Evolutionary conservation across 2,113 vertebrate species (phyloP), one percentile per base, ranked within the genome.

Genomic region (Tamias sibiricus): DNA sequence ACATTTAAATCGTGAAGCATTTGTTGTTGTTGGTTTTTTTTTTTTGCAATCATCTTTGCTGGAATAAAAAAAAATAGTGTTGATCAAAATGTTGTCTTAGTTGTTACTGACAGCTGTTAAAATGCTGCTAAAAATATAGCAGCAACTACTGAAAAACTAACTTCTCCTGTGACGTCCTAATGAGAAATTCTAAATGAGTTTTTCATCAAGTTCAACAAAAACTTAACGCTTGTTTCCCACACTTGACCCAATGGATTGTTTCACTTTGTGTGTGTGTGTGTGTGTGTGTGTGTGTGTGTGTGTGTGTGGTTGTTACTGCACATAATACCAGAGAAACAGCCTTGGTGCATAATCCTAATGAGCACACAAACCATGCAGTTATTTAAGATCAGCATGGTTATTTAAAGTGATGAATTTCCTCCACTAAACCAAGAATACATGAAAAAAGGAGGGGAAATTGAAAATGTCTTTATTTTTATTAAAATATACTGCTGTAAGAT

Each of bases 41-140:
- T 82, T 96, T 96, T 96, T 93, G 97, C 93, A 98, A 97, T 97
- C 81, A 85, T 28, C n/a, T 93, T 93, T 97, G 80, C 88, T 98
- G 98, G 97, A 98, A 95, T 96, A 79, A 92, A 98, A 98, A 95
- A 86, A 94, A 71, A 68, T 87, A 96, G 97, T 97, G 89, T 95
- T 0, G 4, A 97, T 98, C 96, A 95, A 98, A 96, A 98, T 97
- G 97, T 98, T 98, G 98, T 98, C 96, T 91, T 97, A 96, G 96
- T 97, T 98, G 97, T 98, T 98, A 98, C 97, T 98, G 98, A 98
- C 97, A 98, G 98, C 98, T 99, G 98, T 98, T 98, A 98, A 98
- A 98, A 98, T 98, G 96, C 96, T 98, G 91, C 98, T 98, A 98
- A 99, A 99, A 98, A 98, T 98, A 98, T 71, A 97, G 96, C 93